Base-by-base conservation (phyloP, 2,113 vertebrate genomes). In the Bothrops jararaca region DNA sequence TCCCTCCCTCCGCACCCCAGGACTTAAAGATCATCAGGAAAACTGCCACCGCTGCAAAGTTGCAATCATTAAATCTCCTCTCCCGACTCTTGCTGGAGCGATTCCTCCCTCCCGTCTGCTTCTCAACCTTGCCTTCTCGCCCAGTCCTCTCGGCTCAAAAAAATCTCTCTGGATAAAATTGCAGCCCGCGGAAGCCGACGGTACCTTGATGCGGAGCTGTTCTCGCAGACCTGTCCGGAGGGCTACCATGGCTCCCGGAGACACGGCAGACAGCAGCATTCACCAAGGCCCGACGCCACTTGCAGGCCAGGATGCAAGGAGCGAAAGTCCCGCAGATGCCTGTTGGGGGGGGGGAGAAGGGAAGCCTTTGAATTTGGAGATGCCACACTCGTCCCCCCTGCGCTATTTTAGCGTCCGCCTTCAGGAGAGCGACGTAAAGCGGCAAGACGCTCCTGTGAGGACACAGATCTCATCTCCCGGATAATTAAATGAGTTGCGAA, bases 211-310 rank as follows among this genome's bases (percentile, higher is more conserved):
- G 91, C 45, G 95, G n/a, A 96, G 96, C 92, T 98, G 98, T 98
- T 98, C 98, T 64, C 97, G 97, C 95, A 98, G 98, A 97, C 98
- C 98, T 45, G 98, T 99, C 97, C 98, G 98, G 91, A 97, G 94
- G 87, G 97, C 98, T 96, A 98, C 97, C 97, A 98, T 96, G 95
- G 98, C 98, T 94, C 98, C 98, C 87, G 98, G 96, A 98, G 96
- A 90, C 96, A 98, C 93, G 98, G 98, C 97, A 98, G 97, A 96
- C 98, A 98, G 98, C 97, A 98, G 97, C 97, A 98, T 98, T 98
- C 98, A 89, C 97, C 97, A 4, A 96, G 97, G n/a, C 96, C 95
- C 4, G 94, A 88, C 0, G 95, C 95, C 93, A 97, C 98, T 97
- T 98, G 94, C 98, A 98, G 69, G 96, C 98, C 53, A 99, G 96